Evolutionary conservation across 2,888 invertebrate genomes (phyloP), one percentile per base, ranked within the genome.

Genomic region (Marronus borbonicus): DNA sequence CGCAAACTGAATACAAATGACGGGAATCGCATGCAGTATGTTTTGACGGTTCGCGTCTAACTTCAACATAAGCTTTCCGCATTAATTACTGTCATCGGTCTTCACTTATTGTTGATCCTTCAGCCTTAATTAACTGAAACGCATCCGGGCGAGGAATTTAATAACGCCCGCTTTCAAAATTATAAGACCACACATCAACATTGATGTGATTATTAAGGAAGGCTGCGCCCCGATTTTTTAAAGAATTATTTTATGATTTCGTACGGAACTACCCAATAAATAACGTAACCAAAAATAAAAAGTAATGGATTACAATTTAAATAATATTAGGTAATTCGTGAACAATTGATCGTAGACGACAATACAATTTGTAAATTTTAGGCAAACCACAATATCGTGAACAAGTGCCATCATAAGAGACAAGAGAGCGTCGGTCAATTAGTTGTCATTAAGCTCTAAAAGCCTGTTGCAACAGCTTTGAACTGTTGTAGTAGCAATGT

Each of bases 11-110:
- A 72, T 72, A 72, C 60, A 72, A 72, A 72, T 76, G 66, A 69
- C 78, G 79, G 78, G 83, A 82, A 84, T 82, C 83, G 80, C 83
- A 80, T 83, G 81, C 81, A 83, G 81, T 82, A 82, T 81, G 79
- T 80, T 76, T 76, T 82, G 80, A 80, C 77, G 77, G 78, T 77
- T 80, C 81, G 83, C 80, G 81, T 82, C 80, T 72, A 80, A 81
- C 81, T 83, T 82, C 81, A 81, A 80, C 82, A 81, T 81, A 81
- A 81, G 83, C 82, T 81, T 82, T 83, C 81, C 82, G 81, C 82
- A 80, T 81, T 81, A 82, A 83, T 83, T 83, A 83, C 81, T 82
- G 82, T 82, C 82, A 82, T 83, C 82, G 81, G 81, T 58, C 81
- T 81, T 81, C 79, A 81, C 81, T 81, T 82, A 81, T 80, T 81